Conservation (phyloP, 1,140 invertebrate genomes). For the Potamilus streckersoni region DNA sequence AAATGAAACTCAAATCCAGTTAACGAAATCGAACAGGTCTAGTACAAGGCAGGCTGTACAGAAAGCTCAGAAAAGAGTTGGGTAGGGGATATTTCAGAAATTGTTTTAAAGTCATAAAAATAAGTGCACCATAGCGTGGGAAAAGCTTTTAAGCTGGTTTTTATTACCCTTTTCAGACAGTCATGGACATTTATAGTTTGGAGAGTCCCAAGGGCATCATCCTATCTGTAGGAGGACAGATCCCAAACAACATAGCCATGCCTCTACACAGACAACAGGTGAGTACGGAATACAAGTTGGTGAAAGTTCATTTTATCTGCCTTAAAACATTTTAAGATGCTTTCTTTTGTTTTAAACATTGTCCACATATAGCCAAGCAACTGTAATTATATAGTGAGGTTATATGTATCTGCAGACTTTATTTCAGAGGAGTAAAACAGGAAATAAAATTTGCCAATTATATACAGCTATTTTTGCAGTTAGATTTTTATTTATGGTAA, state of each 20-base stretch:
- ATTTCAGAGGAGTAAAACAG: neutral
- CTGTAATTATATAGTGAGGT: no score
- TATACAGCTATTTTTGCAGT: no score
- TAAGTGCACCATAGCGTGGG: no score
- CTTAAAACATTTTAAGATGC: neutral
- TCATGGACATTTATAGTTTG: conserved; percentile 97
- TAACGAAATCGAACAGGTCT: no score
- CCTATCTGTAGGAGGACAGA: conserved; percentile 97
- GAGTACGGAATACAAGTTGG: neutral
- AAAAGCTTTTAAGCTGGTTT: no score
- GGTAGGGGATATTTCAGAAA: no score
- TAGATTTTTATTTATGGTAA: no score
- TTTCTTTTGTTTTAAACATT: neutral
- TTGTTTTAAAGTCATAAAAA: no score
- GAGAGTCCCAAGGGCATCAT: conserved; percentile 96
- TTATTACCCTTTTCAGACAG: conserved; percentile 73
- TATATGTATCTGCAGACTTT: neutral
- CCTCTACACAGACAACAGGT: conserved; percentile 81
- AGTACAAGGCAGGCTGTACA: no score
- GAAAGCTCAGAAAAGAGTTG: no score
- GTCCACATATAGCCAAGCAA: neutral
- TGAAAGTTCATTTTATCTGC: no score
- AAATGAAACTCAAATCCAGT: no score
- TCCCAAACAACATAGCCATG: conserved; percentile 99
- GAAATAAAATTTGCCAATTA: neutral